Conservation (phyloP, 2,888 invertebrate genomes). For the Stenodema calcarata region DNA sequence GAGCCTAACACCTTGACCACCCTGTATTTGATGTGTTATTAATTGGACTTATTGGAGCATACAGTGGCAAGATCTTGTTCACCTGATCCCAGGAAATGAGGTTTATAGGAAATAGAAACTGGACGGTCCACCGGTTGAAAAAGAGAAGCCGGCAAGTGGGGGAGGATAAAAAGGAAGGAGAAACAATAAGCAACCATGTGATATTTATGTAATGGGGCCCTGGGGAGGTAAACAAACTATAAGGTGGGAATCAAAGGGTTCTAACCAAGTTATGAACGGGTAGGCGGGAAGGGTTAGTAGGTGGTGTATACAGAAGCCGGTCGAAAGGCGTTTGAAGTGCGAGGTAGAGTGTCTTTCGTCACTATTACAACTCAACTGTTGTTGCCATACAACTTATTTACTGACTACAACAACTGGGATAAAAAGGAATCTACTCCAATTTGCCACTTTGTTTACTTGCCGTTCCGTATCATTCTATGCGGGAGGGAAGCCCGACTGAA, state of each 20-base stretch:
- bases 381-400: slow-evolving; percentile 24
- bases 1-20: no score
- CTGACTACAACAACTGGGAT: slow-evolving; percentile 15
- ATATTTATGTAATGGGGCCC: slow-evolving; percentile 14
- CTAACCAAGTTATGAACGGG: slow-evolving; percentile 15
- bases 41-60: no score
- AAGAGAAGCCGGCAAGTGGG: slow-evolving; percentile 13
- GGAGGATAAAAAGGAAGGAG: slow-evolving; percentile 12
- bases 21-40: no score
- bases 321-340: slow-evolving; percentile 1
- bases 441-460: slow-evolving; percentile 24
- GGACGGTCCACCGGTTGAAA: not conserved
- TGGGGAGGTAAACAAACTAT: slow-evolving; percentile 8
- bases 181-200: slow-evolving; percentile 19
- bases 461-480: not conserved
- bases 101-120: not conserved
- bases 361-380: slow-evolving; percentile 21
- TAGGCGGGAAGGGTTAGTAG: not conserved
- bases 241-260: slow-evolving; percentile 22
- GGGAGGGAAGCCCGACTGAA: no score
- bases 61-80: no score
- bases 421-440: slow-evolving; percentile 25
- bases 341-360: slow-evolving; percentile 23
- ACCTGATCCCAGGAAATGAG: no score
- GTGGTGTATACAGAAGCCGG: not conserved